phyloP scores from a whole-genome alignment of 1,140 invertebrate species.

The Cheumatopsyche charites region DNA sequence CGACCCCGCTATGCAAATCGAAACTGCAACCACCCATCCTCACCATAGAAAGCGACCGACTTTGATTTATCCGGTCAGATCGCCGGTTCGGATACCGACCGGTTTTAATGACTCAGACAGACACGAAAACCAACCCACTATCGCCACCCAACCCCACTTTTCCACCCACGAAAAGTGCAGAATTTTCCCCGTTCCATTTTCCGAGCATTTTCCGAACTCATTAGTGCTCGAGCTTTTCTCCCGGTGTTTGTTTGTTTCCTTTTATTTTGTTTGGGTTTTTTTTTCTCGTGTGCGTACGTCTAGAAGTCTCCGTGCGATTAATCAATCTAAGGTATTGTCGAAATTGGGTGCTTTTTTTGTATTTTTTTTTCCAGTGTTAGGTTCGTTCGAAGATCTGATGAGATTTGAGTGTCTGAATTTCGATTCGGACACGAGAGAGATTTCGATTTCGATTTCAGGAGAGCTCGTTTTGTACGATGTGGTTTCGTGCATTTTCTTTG shows the following conservation, averaged over 20 bases:
- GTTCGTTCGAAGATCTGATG: no score
- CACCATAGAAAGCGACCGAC: background rate
- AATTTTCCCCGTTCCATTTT: background rate
- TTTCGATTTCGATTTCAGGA: no score
- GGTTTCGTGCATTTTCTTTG: no score
- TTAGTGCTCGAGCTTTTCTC: constrained; percentile 10
- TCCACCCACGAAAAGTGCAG: background rate
- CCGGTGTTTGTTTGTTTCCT: background rate
- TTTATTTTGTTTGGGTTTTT: background rate
- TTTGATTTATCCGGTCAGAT: constrained; percentile 14
- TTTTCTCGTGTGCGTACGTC: background rate
- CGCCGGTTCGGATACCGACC: background rate
- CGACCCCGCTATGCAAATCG: constrained; percentile 10
- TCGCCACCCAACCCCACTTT: no score
- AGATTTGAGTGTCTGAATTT: no score
- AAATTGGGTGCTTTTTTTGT: no score
- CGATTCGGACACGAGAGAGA: no score
- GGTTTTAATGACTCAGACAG: background rate
- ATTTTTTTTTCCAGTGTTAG: no score
- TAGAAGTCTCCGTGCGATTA: background rate
- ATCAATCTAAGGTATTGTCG: background rate
- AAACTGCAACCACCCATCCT: background rate
- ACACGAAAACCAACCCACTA: background rate
- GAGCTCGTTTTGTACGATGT: no score
- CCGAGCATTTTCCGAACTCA: background rate